A percentile compares a stretch with the other conserved stretches of the same genome.
Evolutionary conservation across 1,140 invertebrate genomes (phyloP).

Genomic region (Drosophila malerkotliana): DNA sequence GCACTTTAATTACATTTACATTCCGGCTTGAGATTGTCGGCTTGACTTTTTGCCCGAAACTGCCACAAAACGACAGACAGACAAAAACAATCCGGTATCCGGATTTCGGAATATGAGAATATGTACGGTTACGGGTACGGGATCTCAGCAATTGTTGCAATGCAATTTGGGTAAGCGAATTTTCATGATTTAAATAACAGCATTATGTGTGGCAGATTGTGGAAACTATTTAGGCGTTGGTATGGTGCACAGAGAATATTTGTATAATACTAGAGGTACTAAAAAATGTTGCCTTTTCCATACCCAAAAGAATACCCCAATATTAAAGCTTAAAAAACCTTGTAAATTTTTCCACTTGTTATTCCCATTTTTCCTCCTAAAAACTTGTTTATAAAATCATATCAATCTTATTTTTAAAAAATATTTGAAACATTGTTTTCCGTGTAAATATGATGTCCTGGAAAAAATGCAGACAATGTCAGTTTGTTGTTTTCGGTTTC

Average conservation of each 20-base stretch:
- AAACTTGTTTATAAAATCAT: background rate
- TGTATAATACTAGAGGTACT: background rate
- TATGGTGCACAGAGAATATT: background rate
- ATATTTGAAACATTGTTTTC: background rate
- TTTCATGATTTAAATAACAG: slow-evolving; percentile 79
- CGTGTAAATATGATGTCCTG: slow-evolving; percentile 1
- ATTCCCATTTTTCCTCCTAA: background rate
- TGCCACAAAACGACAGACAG: slow-evolving; percentile 22
- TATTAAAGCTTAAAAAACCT: too few relatives aligned
- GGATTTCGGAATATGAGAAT: background rate
- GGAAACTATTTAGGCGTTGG: slow-evolving; percentile 1
- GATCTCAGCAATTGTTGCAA: slow-evolving; percentile 68
- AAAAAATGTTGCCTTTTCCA: too few relatives aligned
- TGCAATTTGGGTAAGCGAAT: slow-evolving; percentile 78
- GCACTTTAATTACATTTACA: slow-evolving; percentile 80
- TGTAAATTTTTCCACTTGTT: background rate
- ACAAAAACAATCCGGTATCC: background rate
- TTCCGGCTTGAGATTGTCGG: slow-evolving; percentile 48
- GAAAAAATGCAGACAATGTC: slow-evolving; percentile 50
- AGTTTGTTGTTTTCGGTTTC: slow-evolving; percentile 23
- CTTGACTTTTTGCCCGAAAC: slow-evolving; percentile 58
- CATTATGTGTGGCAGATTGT: slow-evolving; percentile 56
- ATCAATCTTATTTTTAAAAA: background rate
- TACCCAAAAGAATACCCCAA: too few relatives aligned
- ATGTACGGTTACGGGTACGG: slow-evolving; percentile 15